Base-by-base conservation (phyloP, 1,140 invertebrate species). In the Planococcus citri region DNA sequence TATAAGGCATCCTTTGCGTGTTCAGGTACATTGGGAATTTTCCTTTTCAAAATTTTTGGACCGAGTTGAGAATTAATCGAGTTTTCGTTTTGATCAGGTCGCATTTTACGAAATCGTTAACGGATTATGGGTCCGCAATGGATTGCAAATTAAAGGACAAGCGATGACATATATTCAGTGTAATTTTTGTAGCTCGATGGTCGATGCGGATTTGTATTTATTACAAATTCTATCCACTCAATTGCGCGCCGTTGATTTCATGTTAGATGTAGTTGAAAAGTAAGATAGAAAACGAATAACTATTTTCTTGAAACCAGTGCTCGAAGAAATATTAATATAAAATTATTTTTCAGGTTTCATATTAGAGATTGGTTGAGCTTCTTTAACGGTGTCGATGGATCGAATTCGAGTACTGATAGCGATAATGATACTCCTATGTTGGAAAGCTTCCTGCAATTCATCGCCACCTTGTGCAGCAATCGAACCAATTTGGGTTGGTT, bases 91-190 rank as follows among this genome's bases (percentile, higher is more conserved):
- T 0, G 37, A 83, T 51, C 80, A 97, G 91, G 92, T 92, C 70
- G 88, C 92, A 0, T 94, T 96, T 79, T 92, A 95, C 78, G 95
- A 98, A 83, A 95, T 97, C 74, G 81, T 95, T 64, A 89, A 88
- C 74, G 92, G 91, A 14, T 84, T 97, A 74, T 98, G 95, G 95
- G 91, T 97, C 27, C 84, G 95, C 69, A 98, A 98, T 81, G 96
- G 95, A 0, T 82, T 97, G 0, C 95, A 98, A 83, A 97, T 98
- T 73, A 94, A 94, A 79, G 94, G 94, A 14, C 95, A 98, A 81
- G 94, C 95, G 4, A 97, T 98, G 93, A 97, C 95, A 21, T 98
- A 98, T 77, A 94, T 97, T 73, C 95, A 98, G 78, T 95, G 92
- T 71, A 96, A 98, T 80, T 98, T 98, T 80, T 97, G 94, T 80